phyloP scores from a whole-genome alignment of 2,113 vertebrate species.

The Myiozetetes cayanensis region DNA sequence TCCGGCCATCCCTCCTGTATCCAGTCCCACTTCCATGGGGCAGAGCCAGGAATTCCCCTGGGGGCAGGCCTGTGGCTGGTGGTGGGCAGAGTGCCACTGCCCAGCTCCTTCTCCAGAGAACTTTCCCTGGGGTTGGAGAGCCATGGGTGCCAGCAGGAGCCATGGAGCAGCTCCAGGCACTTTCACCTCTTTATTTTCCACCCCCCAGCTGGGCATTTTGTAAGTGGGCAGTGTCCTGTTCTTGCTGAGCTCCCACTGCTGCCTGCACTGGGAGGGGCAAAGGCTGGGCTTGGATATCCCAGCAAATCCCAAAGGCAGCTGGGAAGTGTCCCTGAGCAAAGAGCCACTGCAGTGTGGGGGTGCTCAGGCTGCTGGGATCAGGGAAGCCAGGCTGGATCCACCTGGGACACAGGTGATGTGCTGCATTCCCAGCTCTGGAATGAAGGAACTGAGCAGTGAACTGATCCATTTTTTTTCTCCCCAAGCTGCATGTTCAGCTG shows the following conservation, averaged over 20 bases:
- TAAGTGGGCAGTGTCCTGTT: not conserved
- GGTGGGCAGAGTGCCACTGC: not conserved
- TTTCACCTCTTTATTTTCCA: not conserved
- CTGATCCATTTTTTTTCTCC: not conserved
- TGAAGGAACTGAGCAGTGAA: not conserved
- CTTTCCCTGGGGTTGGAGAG: not conserved
- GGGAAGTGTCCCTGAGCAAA: not conserved
- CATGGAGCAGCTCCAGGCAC: not conserved
- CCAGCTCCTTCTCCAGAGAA: not conserved
- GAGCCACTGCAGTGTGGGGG: fast-evolving
- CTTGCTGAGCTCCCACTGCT: not conserved
- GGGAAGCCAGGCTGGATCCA: not conserved
- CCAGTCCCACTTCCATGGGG: fast-evolving
- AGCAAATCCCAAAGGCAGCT: not conserved
- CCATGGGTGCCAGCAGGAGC: fast-evolving
- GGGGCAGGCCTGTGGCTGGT: fast-evolving
- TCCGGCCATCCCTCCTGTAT: not conserved
- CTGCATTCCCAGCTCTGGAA: not conserved
- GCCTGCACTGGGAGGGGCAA: not conserved
- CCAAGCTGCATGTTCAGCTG: not conserved
- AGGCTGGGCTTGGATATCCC: not conserved
- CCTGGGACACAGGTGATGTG: not conserved
- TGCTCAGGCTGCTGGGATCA: not conserved
- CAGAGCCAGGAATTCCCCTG: not conserved
- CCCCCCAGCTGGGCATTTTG: not conserved